Base-by-base conservation (phyloP, 2,113 vertebrate genomes). In the Amblyopsis rosae region DNA sequence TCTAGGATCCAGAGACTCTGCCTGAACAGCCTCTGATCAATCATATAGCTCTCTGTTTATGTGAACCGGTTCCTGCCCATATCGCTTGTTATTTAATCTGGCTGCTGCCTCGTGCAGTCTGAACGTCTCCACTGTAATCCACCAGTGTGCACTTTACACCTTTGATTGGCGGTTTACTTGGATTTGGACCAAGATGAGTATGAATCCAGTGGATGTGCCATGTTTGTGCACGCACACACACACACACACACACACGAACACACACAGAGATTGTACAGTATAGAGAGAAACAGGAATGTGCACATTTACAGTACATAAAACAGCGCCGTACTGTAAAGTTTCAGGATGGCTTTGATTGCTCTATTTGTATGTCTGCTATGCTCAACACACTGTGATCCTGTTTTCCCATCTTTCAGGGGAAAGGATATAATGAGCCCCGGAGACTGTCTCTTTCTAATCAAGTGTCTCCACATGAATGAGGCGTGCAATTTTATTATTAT, bases 311-410 rank as follows among this genome's bases (percentile, higher is more conserved):
- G 59, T 63, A 75, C 58, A 47, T 17, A 65, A 66, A 50, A 56
- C 54, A 15, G 46, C 82, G 82, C 86, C 82, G 73, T 82, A 58
- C 78, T 50, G 67, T 70, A 75, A 82, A 81, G 84, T 26, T 26
- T 66, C 13, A 12, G 45, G 51, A 65, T 82, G 84, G 84, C 84
- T 54, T 68, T 57, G 69, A 68, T 68, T 64, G 70, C 66, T 86
- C 76, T 70, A 59, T 87, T 83, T 26, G 65, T 91, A 90, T 90
- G 83, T 73, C 80, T 82, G 91, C 88, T 82, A 88, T 90, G 89
- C 85, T 84, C 69, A 65, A 73, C 81, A 77, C 81, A 33, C 69
- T 62, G 80, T 76, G 86, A 87, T 89, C 86, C 89, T 82, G 85
- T 73, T 84, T 87, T 86, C 64, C 73, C 67, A 67, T 83, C 73